Percentiles rank a stretch among this genome's conserved stretches.
phyloP scores from a whole-genome alignment of 2,113 vertebrate genomes.

The Loxodonta africana region DNA sequence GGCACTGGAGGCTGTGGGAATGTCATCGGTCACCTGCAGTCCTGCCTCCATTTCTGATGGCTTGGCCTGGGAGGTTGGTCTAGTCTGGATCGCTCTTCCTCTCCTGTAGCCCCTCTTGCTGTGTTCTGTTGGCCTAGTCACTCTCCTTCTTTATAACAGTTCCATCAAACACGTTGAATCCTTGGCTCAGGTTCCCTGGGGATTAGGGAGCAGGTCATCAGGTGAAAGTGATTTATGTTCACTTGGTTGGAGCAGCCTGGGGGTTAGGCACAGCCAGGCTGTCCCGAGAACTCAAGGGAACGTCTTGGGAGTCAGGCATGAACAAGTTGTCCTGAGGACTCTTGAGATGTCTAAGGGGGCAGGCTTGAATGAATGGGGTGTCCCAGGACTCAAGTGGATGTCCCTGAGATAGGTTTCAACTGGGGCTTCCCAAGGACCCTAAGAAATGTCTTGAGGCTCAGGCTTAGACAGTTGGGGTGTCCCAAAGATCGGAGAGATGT shows the following conservation, averaged over 20 bases:
- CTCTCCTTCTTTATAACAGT: not conserved
- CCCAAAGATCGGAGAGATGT: too few species aligned
- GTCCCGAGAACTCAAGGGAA: fast-evolving
- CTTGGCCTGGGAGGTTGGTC: not conserved
- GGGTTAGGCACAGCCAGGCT: not conserved
- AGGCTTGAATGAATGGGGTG: too few species aligned
- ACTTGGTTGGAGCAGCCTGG: not conserved
- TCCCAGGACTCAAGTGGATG: too few species aligned
- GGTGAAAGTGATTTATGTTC: not conserved
- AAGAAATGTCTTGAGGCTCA: too few species aligned
- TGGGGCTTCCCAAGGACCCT: too few species aligned
- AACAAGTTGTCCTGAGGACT: too few species aligned
- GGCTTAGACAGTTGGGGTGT: too few species aligned
- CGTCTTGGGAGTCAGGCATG: too few species aligned
- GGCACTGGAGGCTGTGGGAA: not conserved
- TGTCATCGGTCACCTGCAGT: not conserved
- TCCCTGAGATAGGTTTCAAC: too few species aligned
- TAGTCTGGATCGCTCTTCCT: not conserved
- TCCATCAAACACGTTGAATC: not conserved
- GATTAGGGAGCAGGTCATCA: not conserved
- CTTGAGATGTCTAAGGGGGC: too few species aligned
- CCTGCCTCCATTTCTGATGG: not conserved
- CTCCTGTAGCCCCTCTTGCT: not conserved
- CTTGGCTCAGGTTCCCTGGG: not conserved
- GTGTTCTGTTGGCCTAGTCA: not conserved